Evolutionary conservation across 2,113 vertebrate genomes (phyloP).

Genomic region (Cyprinodon tularosa): DNA sequence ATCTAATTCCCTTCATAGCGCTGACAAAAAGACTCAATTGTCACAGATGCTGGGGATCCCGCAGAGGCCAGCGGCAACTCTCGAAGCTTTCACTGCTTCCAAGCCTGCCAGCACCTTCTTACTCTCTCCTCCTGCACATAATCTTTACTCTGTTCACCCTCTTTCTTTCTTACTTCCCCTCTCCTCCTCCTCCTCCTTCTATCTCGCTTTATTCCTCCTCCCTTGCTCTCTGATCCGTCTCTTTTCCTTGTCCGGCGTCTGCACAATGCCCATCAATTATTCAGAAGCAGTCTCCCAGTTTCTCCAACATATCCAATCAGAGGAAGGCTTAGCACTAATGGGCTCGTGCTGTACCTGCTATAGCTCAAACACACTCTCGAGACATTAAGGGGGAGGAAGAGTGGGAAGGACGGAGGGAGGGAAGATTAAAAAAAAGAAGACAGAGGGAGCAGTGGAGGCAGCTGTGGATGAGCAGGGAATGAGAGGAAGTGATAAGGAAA

Average conservation of each 20-base stretch:
- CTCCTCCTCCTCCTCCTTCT: conserved; percentile 32
- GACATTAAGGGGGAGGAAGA: conserved; percentile 57
- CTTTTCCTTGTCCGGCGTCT: conserved; percentile 90
- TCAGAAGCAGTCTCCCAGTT: conserved; percentile 97
- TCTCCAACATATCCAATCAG: conserved; percentile 98
- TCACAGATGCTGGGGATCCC: conserved; percentile 85
- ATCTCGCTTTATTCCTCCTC: conserved; percentile 62
- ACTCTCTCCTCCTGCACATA: conserved; percentile 70
- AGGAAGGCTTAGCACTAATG: conserved; percentile 93
- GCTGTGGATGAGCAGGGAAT: conserved; percentile 52
- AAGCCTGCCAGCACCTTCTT: conserved; percentile 63
- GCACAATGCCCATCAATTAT: conserved; percentile 99
- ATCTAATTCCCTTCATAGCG: conserved; percentile 81
- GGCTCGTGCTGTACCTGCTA: conserved; percentile 97
- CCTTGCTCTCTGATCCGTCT: conserved; percentile 83
- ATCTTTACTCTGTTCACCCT: conserved; percentile 65
- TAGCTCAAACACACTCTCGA: conserved; percentile 89
- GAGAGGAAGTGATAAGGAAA: conserved; percentile 70
- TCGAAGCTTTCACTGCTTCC: conserved; percentile 77
- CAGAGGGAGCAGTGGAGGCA: conserved; percentile 60
- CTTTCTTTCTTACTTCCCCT: conserved; percentile 55
- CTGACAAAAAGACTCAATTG: conserved; percentile 82
- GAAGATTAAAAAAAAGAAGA: conserved; percentile 14
- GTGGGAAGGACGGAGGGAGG: conserved; percentile 26
- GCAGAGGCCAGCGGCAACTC: conserved; percentile 85